Evolutionary conservation across 1,140 invertebrate genomes (phyloP), one percentile per base, ranked within the genome.

Genomic region (Drosophila parabipectinata): DNA sequence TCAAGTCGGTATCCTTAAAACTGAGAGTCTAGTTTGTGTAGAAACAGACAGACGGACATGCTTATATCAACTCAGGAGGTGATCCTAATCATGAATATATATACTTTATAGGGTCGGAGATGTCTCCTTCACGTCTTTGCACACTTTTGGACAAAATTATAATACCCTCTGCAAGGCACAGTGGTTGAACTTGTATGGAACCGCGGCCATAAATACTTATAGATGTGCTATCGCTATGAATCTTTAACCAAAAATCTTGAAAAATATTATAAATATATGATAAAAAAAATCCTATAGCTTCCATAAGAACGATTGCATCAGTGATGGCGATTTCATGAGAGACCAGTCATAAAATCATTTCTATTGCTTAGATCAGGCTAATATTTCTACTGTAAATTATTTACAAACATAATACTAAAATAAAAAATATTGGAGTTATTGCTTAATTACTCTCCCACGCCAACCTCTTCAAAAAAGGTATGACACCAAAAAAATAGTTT

Each of bases 201-300:
- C 24, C 24, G 48, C 48, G 24, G 48, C 26, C 48, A 50, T 50
- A 50, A 50, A 50, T 50, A 50, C 4, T 26, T 48, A 10, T n/a
- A 12, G 48, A 6, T 30, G 48, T 26, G 48, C 21, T 50, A 50
- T 50, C 48, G 26, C 5, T 50, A 14, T 50, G 47, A 50, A 50
- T 15, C 21, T 28, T 50, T 41, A n/a, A 14, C 37, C 37, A n/a
- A 12, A 41, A n/a, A 41, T 41, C n/a, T 41, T 14, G 37, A 41
- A 67, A 63, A 50, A 12, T 50, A 50, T 28, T 50, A 28, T 28
- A 50, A 50, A 50, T 7, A 50, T 50, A 28, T 50, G 4, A 12
- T 50, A 50, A 28, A 50, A 28, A 28, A 28, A 50, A 50, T 21
- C 12, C 24, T 48, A 50, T 14, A 50, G 12, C 47, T 50, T 24